Evolutionary conservation across 2,888 invertebrate species (phyloP).

Genomic region (Cyclophora punctaria): DNA sequence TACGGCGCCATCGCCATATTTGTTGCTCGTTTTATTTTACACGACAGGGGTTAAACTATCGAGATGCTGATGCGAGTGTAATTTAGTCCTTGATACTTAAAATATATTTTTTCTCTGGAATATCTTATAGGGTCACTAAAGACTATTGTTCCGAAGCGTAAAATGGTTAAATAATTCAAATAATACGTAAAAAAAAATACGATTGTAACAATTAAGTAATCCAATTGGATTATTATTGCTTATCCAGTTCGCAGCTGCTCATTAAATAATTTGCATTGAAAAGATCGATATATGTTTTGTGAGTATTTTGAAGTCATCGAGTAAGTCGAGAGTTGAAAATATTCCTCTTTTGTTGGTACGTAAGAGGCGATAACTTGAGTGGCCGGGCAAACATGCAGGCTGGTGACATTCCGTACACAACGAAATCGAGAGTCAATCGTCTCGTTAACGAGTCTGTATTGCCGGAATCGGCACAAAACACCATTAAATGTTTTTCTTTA

Average conservation of each 20-base stretch:
- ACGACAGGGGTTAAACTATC: slow-evolving; percentile 26
- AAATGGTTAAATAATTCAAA: too few relatives aligned
- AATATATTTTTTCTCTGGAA: too few relatives aligned
- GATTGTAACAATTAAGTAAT: too few relatives aligned
- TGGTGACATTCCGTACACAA: slow-evolving; percentile 45
- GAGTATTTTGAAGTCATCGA: slow-evolving; percentile 10
- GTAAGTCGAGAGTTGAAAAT: slow-evolving; percentile 5
- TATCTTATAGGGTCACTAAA: too few relatives aligned
- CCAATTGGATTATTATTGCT: too few relatives aligned
- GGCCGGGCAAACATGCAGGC: slow-evolving; percentile 12
- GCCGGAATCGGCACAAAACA: slow-evolving; percentile 30
- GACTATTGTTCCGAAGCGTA: too few relatives aligned
- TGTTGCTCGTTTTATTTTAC: slow-evolving; percentile 21
- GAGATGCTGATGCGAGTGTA: slow-evolving; percentile 17
- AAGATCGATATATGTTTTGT: slow-evolving; percentile 12
- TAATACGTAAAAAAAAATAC: too few relatives aligned
- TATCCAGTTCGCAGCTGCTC: too few relatives aligned
- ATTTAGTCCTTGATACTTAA: slow-evolving; percentile 11
- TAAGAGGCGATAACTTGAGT: slow-evolving; percentile 1
- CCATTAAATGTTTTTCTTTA: slow-evolving; percentile 8
- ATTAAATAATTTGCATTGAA: slow-evolving; percentile 8
- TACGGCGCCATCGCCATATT: slow-evolving; percentile 21
- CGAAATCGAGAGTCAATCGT: slow-evolving; percentile 51
- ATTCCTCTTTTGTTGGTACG: slow-evolving; percentile 4
- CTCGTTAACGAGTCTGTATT: slow-evolving; percentile 34